A percentile compares a stretch with the other conserved stretches of the same genome.
phyloP scores from a whole-genome alignment of 2,888 invertebrate species.

The Galerucella calmariensis region DNA sequence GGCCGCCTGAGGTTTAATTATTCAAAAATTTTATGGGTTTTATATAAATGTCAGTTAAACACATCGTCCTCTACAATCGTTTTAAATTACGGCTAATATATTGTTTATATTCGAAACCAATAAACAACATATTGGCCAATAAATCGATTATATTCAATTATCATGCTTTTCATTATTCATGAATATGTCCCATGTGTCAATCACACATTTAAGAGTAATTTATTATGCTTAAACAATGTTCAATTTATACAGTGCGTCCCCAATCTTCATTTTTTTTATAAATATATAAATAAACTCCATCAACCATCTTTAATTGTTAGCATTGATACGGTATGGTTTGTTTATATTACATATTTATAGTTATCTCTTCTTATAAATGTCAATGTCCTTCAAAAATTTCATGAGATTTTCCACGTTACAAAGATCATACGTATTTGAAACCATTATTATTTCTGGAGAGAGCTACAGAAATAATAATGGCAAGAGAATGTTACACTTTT shows the following conservation, averaged over 20 bases:
- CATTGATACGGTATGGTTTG: too few relatives aligned
- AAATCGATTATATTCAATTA: constrained; percentile 1
- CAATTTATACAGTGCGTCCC: not conserved
- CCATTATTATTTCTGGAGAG: too few relatives aligned
- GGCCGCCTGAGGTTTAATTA: constrained; percentile 8
- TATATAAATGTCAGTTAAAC: constrained; percentile 24
- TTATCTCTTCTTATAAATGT: too few relatives aligned
- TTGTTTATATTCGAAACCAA: constrained; percentile 12
- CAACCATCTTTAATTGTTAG: too few relatives aligned
- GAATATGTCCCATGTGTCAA: not conserved
- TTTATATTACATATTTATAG: too few relatives aligned
- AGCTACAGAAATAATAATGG: too few relatives aligned
- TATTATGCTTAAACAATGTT: not conserved
- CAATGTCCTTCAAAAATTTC: too few relatives aligned
- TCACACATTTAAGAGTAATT: not conserved
- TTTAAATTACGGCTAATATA: not conserved
- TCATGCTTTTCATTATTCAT: not conserved
- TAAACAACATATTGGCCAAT: not conserved
- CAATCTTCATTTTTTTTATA: too few relatives aligned
- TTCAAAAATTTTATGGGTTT: constrained; percentile 20
- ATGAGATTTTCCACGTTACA: too few relatives aligned
- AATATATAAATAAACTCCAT: too few relatives aligned
- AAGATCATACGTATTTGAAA: too few relatives aligned
- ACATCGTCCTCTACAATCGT: constrained; percentile 4
- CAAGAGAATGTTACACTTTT: too few relatives aligned